These are phyloP conservation scores for Melospiza georgiana DNA, from an alignment of 2,113 vertebrate species.

Conservation along the genomic window DNA sequence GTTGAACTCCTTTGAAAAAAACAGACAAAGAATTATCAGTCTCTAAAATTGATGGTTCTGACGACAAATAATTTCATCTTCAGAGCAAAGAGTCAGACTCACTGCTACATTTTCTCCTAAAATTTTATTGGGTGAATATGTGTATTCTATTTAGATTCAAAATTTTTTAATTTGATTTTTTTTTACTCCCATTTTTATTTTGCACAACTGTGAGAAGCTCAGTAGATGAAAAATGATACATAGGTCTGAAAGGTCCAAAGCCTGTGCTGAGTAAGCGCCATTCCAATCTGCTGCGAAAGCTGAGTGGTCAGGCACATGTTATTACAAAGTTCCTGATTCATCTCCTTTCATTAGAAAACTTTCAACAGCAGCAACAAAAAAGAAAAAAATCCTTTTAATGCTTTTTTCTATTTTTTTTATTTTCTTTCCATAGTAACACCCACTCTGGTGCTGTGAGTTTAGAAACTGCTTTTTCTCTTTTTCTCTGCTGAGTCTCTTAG, in stretches of 20 bases:
- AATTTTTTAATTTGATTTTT: background rate
- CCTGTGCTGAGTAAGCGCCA: conserved; percentile 31
- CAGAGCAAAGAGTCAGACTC: background rate
- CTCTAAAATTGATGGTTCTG: conserved; percentile 34
- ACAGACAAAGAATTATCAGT: background rate
- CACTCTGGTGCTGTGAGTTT: background rate
- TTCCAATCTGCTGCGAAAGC: conserved; percentile 7
- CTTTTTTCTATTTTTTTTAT: background rate
- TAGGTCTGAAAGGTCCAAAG: conserved; percentile 39
- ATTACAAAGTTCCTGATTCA: conserved; percentile 44
- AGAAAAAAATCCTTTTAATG: background rate
- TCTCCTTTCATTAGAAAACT: conserved; percentile 45
- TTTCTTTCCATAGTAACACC: background rate
- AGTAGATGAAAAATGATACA: conserved; percentile 28
- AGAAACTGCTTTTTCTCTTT: background rate
- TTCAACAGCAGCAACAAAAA: background rate
- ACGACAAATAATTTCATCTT: background rate
- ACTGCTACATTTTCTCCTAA: background rate
- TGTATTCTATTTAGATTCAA: background rate
- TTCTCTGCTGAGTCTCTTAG: background rate
- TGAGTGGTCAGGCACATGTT: conserved; percentile 5
- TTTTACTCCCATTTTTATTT: background rate
- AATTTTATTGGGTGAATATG: background rate
- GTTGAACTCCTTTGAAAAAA: conserved; percentile 15
- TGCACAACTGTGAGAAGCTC: background rate